Conservation (phyloP, 2,797 vertebrate species). For the Neomorphus geoffroyi region DNA sequence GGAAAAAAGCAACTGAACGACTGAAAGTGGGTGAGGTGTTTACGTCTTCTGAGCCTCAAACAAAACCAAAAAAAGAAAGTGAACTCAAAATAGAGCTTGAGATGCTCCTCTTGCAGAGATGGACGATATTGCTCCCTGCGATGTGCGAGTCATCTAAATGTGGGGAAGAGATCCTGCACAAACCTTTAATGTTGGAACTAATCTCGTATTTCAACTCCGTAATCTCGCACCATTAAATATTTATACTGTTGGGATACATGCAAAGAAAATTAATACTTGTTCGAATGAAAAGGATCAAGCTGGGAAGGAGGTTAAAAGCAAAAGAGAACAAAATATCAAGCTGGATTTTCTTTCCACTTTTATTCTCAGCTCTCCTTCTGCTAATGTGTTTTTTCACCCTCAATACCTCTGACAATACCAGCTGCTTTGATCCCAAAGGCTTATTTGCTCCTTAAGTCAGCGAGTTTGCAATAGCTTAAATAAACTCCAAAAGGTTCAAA, state of each 20-base stretch:
- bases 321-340: slow-evolving; percentile 38
- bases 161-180: not conserved
- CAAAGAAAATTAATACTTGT: slow-evolving; percentile 58
- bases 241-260: slow-evolving; percentile 41
- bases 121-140: not conserved
- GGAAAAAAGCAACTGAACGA: not conserved
- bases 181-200: not conserved
- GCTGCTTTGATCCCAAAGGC: slow-evolving; percentile 62
- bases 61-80: slow-evolving; percentile 2
- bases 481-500: slow-evolving; percentile 46
- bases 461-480: slow-evolving; percentile 47
- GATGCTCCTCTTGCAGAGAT: not conserved
- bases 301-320: slow-evolving; percentile 26
- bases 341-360: slow-evolving; percentile 40
- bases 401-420: slow-evolving; percentile 1
- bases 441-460: slow-evolving; percentile 49
- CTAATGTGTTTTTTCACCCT: slow-evolving; percentile 27
- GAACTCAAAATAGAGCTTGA: slow-evolving; percentile 49
- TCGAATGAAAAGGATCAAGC: slow-evolving; percentile 58
- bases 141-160: not conserved
- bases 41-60: slow-evolving; percentile 17
- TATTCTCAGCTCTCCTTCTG: slow-evolving; percentile 26
- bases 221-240: slow-evolving; percentile 56
- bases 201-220: slow-evolving; percentile 21
- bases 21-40: slow-evolving; percentile 49